Conservation (phyloP, 2,888 invertebrate genomes). For the Nemapogon koenigi region DNA sequence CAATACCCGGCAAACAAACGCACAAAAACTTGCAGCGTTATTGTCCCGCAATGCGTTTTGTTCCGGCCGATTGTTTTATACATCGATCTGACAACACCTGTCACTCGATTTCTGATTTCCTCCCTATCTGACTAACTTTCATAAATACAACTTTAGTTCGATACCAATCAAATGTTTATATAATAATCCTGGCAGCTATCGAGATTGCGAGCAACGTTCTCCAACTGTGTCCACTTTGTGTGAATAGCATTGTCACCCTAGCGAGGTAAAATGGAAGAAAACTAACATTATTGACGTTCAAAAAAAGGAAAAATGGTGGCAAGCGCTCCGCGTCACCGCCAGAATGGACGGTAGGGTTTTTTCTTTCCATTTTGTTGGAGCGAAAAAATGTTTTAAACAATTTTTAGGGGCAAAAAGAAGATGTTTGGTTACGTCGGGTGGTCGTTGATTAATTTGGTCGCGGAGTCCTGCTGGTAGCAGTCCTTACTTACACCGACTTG, state of each 20-base stretch:
- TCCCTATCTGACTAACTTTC: no score
- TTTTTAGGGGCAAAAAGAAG: constrained; percentile 7
- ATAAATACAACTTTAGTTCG: no score
- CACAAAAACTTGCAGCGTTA: constrained; percentile 7
- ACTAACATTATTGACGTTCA: constrained; percentile 17
- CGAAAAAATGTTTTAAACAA: constrained; percentile 8
- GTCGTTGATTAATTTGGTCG: constrained; percentile 55
- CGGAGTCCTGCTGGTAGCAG: constrained; percentile 36
- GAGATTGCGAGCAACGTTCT: constrained; percentile 40
- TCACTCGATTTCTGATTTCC: no score
- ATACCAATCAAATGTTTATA: constrained; percentile 9
- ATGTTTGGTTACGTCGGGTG: constrained; percentile 4
- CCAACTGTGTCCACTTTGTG: constrained; percentile 32
- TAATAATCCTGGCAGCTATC: constrained; percentile 14
- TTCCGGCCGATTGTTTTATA: constrained; percentile 4
- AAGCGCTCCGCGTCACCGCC: constrained; percentile 52
- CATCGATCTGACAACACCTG: no score
- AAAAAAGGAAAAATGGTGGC: constrained; percentile 38
- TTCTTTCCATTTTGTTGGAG: constrained; percentile 9
- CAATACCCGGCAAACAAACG: constrained; percentile 10
- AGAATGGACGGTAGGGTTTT: constrained; percentile 48
- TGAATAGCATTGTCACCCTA: constrained; percentile 24
- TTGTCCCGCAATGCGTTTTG: constrained; percentile 9
- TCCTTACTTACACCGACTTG: constrained; percentile 8
- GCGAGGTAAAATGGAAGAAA: constrained; percentile 6